Percentiles rank a stretch among this genome's conserved stretches.
Conservation (phyloP, 2,888 invertebrate genomes). For the Congeria kusceri region DNA sequence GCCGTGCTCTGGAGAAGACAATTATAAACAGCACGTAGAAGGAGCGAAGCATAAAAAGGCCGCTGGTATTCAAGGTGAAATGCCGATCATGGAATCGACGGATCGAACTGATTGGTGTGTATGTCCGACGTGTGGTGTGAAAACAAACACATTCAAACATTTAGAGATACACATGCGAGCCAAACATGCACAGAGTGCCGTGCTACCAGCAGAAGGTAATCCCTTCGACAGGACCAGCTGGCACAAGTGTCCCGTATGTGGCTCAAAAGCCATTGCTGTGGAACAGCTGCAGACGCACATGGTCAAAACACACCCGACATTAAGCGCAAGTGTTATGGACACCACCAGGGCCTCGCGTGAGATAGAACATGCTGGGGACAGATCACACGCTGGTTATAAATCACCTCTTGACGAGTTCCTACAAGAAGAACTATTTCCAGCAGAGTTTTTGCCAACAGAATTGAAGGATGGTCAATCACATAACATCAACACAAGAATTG, state of each 20-base stretch:
- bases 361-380: too few species aligned
- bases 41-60: slow-evolving; percentile 74
- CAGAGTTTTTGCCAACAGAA: slow-evolving; percentile 20
- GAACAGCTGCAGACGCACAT: slow-evolving; percentile 35
- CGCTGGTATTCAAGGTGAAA: slow-evolving; percentile 7
- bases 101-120: too few species aligned
- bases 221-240: slow-evolving; percentile 6
- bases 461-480: neutral
- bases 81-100: too few species aligned
- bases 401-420: slow-evolving; percentile 38
- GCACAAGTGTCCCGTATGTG: slow-evolving; percentile 21
- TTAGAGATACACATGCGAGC: too few species aligned
- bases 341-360: neutral
- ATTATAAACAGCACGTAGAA: slow-evolving; percentile 71
- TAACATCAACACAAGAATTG: too few species aligned
- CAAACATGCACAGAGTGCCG: neutral
- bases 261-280: slow-evolving; percentile 16
- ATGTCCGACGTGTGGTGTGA: too few species aligned
- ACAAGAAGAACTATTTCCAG: slow-evolving; percentile 44
- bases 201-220: neutral
- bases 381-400: neutral
- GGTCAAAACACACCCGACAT: neutral
- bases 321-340: neutral
- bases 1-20: slow-evolving; percentile 72
- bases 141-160: too few species aligned